Conservation (phyloP, 2,888 invertebrate genomes). For the Theristus sp. region DNA sequence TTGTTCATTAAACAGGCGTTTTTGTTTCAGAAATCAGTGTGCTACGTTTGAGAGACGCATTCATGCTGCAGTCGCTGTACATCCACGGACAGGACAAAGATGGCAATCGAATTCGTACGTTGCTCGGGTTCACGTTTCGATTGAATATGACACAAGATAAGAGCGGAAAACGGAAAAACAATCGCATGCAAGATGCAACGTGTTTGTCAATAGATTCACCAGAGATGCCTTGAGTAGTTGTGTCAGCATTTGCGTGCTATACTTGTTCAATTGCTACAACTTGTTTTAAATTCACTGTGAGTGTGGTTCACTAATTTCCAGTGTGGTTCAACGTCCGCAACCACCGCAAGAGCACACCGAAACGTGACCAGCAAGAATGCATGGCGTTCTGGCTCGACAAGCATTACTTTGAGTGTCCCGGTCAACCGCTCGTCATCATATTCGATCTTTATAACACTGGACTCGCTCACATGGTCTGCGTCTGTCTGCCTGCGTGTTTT, state of each 20-base stretch:
- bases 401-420: constrained; percentile 17
- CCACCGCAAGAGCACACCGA: constrained; percentile 13
- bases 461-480: constrained; percentile 17
- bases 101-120: constrained; percentile 15
- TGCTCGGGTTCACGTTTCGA: too few relatives aligned
- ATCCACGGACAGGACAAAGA: constrained; percentile 17
- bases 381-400: constrained; percentile 24
- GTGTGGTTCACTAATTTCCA: too few relatives aligned
- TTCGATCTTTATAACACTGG: constrained; percentile 18
- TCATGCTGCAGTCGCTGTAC: constrained; percentile 18
- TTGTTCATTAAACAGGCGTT: too few relatives aligned
- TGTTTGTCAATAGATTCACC: too few relatives aligned
- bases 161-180: too few relatives aligned
- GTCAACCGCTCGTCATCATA: constrained; percentile 16
- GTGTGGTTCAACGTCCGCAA: constrained; percentile 21
- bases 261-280: too few relatives aligned
- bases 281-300: too few relatives aligned
- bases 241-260: too few relatives aligned
- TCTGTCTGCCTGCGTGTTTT: not conserved
- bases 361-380: constrained; percentile 12
- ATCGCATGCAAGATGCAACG: too few relatives aligned
- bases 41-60: constrained; percentile 13
- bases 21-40: constrained; percentile 17
- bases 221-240: too few relatives aligned
- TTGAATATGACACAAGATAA: too few relatives aligned